Evolutionary conservation across 1,140 invertebrate species (phyloP).

Genomic region (Teleogryllus occipitalis): DNA sequence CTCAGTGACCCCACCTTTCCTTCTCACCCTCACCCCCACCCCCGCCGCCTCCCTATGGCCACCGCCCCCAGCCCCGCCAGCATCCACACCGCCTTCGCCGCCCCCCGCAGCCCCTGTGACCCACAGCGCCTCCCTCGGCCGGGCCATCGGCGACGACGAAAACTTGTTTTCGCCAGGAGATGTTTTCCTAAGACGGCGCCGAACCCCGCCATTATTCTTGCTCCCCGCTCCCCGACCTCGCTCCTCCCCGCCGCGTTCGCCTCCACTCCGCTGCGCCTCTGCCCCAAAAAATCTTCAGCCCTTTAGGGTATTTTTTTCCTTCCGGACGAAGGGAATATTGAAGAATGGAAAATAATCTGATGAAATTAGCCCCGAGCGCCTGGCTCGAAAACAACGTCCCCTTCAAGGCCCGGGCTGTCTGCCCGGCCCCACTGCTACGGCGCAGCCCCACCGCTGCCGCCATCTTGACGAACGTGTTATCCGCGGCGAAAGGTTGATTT

Average conservation of each 20-base stretch:
- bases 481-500: no score
- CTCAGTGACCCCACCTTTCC: no score
- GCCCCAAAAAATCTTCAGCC: neutral
- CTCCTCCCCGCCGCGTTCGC: neutral
- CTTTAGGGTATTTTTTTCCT: neutral
- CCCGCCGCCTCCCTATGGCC: no score
- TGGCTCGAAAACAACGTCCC: neutral
- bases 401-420: neutral
- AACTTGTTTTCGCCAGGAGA: constrained; percentile 3
- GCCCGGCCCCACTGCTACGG: no score
- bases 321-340: neutral
- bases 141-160: neutral
- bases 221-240: neutral
- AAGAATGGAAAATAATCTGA: constrained; percentile 5
- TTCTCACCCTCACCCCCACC: no score
- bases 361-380: neutral
- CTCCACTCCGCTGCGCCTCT: neutral
- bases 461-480: no score
- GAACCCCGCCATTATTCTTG: neutral
- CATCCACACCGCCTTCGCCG: neutral
- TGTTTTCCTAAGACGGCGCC: neutral
- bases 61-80: neutral
- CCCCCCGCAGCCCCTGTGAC: neutral
- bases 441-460: no score
- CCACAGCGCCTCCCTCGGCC: neutral